Evolutionary conservation across 2,113 vertebrate species (phyloP).

Genomic region (Upupa epops): DNA sequence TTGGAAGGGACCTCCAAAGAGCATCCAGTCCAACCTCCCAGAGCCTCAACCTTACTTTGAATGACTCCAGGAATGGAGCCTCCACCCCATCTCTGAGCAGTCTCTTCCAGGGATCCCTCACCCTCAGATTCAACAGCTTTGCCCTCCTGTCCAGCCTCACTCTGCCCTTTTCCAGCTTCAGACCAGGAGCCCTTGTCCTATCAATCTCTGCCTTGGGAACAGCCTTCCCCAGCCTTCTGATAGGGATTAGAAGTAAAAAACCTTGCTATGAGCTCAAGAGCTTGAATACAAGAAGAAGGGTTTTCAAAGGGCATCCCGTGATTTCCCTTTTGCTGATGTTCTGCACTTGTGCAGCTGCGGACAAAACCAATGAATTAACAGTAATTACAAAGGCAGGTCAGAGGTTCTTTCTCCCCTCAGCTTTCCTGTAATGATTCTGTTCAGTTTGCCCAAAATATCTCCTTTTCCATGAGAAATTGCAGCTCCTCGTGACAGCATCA

Average conservation of each 20-base stretch:
- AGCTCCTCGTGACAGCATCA: background rate
- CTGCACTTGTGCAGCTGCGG: background rate
- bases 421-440: background rate
- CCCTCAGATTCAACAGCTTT: too few species aligned
- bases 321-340: background rate
- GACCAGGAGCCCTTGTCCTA: too few species aligned
- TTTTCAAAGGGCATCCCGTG: background rate
- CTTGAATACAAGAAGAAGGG: background rate
- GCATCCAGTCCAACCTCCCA: too few species aligned
- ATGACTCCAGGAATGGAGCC: too few species aligned
- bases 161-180: too few species aligned
- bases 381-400: slow-evolving; percentile 12
- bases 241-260: background rate
- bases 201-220: too few species aligned
- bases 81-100: too few species aligned
- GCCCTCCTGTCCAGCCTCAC: too few species aligned
- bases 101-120: too few species aligned
- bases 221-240: too few species aligned
- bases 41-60: too few species aligned
- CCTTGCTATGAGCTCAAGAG: background rate
- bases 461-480: background rate
- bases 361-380: background rate
- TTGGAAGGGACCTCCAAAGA: too few species aligned
- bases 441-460: background rate
- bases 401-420: background rate